Percentiles rank a stretch among this genome's conserved stretches.
Conservation (phyloP, 2,888 invertebrate species). For the Archips crataeganus region DNA sequence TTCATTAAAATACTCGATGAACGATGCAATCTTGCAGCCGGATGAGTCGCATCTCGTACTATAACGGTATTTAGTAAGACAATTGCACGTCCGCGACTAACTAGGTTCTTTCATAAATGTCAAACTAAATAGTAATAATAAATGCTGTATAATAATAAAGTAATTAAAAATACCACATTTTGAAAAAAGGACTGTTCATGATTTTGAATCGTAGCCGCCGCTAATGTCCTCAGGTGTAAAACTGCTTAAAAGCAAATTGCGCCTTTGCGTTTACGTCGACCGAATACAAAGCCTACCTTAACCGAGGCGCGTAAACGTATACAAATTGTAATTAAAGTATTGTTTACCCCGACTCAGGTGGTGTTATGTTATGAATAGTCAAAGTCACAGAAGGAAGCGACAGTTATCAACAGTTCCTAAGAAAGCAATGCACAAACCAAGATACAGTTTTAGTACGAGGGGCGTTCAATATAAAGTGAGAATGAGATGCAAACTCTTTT, state of each 20-base stretch:
- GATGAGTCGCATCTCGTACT: no score
- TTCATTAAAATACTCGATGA: no score
- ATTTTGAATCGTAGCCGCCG: conserved; percentile 9
- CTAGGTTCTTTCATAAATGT: no score
- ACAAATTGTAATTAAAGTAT: conserved; percentile 56
- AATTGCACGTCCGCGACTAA: no score
- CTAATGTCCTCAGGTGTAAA: conserved; percentile 51
- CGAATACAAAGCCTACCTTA: conserved; percentile 54
- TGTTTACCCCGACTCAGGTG: conserved; percentile 46
- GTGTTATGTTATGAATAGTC: conserved; percentile 36
- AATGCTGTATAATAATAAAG: background rate
- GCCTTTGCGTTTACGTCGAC: conserved; percentile 51
- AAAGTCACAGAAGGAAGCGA: conserved; percentile 33
- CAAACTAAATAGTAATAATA: background rate
- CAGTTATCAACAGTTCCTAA: background rate
- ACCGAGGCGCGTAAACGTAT: conserved; percentile 50
- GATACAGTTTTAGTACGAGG: no score
- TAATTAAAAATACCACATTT: background rate
- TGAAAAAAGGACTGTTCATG: background rate
- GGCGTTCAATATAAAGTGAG: no score
- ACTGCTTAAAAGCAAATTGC: conserved; percentile 53
- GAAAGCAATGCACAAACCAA: background rate
- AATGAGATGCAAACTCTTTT: no score
- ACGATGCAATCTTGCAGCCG: no score
- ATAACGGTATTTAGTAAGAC: background rate